phyloP scores from a whole-genome alignment of 2,888 invertebrate species.

The Exocentrus adspersus region DNA sequence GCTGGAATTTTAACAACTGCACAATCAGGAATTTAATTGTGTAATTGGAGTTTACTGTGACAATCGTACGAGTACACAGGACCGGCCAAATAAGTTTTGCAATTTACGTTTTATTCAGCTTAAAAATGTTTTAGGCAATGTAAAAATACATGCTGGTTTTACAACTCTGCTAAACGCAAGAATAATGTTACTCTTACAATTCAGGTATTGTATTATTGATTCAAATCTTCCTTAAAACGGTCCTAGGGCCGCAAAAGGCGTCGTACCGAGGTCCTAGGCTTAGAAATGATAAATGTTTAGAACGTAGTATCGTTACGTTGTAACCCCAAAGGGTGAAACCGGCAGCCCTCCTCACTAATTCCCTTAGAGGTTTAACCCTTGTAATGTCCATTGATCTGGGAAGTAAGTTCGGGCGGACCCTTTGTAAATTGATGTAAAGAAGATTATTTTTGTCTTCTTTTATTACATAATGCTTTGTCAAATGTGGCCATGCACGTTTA shows the following conservation, averaged over 20 bases:
- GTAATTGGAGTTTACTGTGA: conserved; percentile 49
- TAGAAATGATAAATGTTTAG: conserved; percentile 28
- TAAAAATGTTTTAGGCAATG: too few species aligned
- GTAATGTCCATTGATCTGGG: conserved; percentile 30
- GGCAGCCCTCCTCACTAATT: conserved; percentile 24
- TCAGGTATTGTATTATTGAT: too few species aligned
- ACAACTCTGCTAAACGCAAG: too few species aligned
- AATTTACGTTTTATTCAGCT: too few species aligned
- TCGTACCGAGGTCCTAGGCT: conserved; percentile 8
- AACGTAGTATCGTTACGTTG: conserved; percentile 24
- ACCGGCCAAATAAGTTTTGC: not conserved
- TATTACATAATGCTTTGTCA: too few species aligned
- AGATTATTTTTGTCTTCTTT: conserved; percentile 22
- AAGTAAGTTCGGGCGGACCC: conserved; percentile 27
- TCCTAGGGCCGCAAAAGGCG: conserved; percentile 11
- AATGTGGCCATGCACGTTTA: too few species aligned
- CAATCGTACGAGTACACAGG: not conserved
- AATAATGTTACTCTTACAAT: too few species aligned
- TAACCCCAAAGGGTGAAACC: conserved; percentile 26
- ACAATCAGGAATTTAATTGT: conserved; percentile 55
- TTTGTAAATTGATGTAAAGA: conserved; percentile 26
- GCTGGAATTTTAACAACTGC: conserved; percentile 54
- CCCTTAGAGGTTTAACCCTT: conserved; percentile 29
- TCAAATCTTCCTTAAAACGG: conserved; percentile 4
- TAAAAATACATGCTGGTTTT: too few species aligned